phyloP scores from a whole-genome alignment of 2,797 vertebrate species.

The Knipowitschia caucasica region DNA sequence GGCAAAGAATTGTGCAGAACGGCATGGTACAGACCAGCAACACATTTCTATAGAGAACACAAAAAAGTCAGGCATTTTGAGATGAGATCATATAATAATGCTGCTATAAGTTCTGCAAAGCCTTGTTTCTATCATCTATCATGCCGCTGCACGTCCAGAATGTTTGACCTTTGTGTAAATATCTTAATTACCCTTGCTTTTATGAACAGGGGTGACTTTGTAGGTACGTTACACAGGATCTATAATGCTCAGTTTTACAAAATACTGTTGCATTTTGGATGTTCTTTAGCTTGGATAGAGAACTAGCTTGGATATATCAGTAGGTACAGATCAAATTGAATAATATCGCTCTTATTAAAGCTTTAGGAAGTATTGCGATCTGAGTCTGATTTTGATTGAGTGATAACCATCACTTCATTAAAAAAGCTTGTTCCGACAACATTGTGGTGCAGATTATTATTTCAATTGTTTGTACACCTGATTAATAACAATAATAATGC shows the following conservation, averaged over 20 bases:
- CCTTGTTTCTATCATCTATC: background rate
- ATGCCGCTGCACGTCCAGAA: background rate
- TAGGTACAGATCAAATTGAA: too few species aligned
- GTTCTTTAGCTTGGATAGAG: background rate
- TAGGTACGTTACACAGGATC: background rate
- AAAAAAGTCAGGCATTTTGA: background rate
- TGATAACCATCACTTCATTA: too few species aligned
- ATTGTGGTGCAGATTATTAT: too few species aligned
- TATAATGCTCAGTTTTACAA: background rate
- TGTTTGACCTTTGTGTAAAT: background rate
- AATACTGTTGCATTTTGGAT: background rate
- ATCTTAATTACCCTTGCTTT: background rate
- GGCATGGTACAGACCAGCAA: background rate
- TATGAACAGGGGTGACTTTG: conserved; percentile 3
- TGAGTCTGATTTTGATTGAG: too few species aligned
- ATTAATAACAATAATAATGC: too few species aligned
- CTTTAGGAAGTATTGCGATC: too few species aligned
- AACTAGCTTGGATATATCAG: too few species aligned
- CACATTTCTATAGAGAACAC: background rate
- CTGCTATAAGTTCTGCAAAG: background rate
- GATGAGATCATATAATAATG: background rate
- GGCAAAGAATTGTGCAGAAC: background rate
- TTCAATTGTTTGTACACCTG: too few species aligned
- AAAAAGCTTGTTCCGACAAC: too few species aligned
- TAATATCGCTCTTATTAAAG: too few species aligned